These are phyloP conservation scores for Sitobion miscanthi DNA, from an alignment of 1,140 invertebrate genomes.

Conservation along the genomic window DNA sequence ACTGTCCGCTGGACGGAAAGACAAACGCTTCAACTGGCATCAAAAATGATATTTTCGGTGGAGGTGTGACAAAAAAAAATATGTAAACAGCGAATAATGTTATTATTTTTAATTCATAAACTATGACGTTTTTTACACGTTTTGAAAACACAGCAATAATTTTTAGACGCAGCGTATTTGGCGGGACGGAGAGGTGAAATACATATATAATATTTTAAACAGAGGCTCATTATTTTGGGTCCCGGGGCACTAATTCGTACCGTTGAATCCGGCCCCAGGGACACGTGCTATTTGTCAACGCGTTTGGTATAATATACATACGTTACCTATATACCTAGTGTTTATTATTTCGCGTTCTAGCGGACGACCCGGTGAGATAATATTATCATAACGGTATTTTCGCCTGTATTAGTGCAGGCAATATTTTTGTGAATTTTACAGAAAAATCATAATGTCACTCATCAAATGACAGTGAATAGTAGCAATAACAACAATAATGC, in stretches of 20 bases:
- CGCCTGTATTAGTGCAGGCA: not conserved
- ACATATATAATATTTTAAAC: slow-evolving; percentile 9
- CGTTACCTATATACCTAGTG: no score
- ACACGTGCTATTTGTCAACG: slow-evolving; percentile 37
- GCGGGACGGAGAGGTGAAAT: not conserved
- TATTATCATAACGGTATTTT: not conserved
- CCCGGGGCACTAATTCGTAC: not conserved
- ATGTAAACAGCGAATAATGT: not conserved
- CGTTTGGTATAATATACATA: not conserved
- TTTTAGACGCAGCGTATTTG: not conserved
- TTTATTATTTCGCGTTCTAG: not conserved
- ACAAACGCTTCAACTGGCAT: no score
- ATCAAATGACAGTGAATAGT: not conserved
- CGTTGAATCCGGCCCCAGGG: not conserved
- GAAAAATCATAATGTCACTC: not conserved
- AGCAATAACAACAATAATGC: not conserved
- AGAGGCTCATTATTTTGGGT: not conserved
- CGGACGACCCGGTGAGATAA: not conserved
- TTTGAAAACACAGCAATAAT: not conserved
- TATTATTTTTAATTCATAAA: not conserved
- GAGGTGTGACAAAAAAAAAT: not conserved
- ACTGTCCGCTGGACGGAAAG: no score
- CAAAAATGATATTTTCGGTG: no score
- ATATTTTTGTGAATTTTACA: not conserved
- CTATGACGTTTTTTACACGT: not conserved